A percentile compares a stretch with the other conserved stretches of the same genome.
Conservation (phyloP, 92 coral and sea anemone genomes). For the Actinernus sp. region DNA sequence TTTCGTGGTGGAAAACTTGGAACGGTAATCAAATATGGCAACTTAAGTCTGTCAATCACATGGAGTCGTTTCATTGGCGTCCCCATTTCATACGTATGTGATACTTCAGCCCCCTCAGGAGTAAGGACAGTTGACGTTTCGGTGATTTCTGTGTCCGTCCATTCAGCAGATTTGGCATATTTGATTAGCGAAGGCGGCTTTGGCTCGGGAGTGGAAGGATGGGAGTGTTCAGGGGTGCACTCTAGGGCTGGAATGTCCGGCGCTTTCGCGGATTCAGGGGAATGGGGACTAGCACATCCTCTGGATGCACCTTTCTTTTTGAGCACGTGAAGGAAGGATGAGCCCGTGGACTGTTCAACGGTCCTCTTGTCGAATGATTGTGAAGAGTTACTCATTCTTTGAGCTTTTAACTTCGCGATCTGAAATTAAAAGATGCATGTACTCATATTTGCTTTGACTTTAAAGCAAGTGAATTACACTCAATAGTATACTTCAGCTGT, state of each 20-base stretch:
- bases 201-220: neutral
- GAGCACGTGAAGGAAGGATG: conserved; percentile 33
- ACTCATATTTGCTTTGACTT: no score
- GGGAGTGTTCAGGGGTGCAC: conserved; percentile 4
- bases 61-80: no score
- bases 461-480: no score
- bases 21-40: no score
- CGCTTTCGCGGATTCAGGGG: conserved; percentile 18
- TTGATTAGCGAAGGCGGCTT: neutral
- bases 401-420: conserved; percentile 5
- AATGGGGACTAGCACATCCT: conserved; percentile 11
- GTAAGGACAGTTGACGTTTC: neutral
- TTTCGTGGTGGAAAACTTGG: no score
- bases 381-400: conserved; percentile 12
- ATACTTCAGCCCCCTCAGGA: neutral
- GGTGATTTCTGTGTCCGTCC: neutral
- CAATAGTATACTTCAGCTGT: no score
- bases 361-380: conserved; percentile 23
- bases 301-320: conserved; percentile 22
- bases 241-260: conserved; percentile 19
- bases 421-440: conserved; percentile 14
- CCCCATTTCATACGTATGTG: neutral
- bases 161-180: neutral
- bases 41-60: no score
- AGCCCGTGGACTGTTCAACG: conserved; percentile 19